These are phyloP conservation scores for Hemicordylus capensis DNA, from an alignment of 2,113 vertebrate genomes.

Conservation along the genomic window DNA sequence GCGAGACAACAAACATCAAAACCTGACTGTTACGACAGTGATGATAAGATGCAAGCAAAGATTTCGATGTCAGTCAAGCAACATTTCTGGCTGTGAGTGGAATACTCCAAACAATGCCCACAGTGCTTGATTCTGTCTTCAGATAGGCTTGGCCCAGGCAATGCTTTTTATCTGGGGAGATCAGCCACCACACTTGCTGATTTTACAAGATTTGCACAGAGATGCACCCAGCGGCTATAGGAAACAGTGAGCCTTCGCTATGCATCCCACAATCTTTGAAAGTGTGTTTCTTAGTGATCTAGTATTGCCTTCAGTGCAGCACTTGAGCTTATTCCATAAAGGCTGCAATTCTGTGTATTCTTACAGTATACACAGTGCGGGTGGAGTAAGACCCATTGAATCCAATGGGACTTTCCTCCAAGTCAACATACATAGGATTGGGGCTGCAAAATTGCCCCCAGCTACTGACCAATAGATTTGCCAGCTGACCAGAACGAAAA, in stretches of 20 bases:
- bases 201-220: conserved; percentile 65
- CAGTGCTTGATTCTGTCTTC: conserved; percentile 55
- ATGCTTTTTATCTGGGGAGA: conserved; percentile 50
- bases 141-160: conserved; percentile 50
- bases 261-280: not conserved
- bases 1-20: conserved; percentile 43
- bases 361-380: too few species aligned
- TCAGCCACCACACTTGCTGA: conserved; percentile 53
- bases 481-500: not conserved
- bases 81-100: conserved; percentile 29
- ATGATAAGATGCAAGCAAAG: conserved; percentile 55
- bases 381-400: not conserved
- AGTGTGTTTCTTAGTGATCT: conserved; percentile 15
- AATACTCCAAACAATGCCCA: conserved; percentile 36
- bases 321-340: not conserved
- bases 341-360: not conserved
- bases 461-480: not conserved
- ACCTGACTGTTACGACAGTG: conserved; percentile 47
- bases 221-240: conserved; percentile 45
- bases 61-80: conserved; percentile 52
- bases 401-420: not conserved
- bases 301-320: not conserved
- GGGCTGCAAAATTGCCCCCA: not conserved
- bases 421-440: not conserved
- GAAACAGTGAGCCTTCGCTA: conserved; percentile 37